These are phyloP conservation scores for Corvus hawaiiensis DNA, from an alignment of 2,113 vertebrate species.

Conservation along the genomic window DNA sequence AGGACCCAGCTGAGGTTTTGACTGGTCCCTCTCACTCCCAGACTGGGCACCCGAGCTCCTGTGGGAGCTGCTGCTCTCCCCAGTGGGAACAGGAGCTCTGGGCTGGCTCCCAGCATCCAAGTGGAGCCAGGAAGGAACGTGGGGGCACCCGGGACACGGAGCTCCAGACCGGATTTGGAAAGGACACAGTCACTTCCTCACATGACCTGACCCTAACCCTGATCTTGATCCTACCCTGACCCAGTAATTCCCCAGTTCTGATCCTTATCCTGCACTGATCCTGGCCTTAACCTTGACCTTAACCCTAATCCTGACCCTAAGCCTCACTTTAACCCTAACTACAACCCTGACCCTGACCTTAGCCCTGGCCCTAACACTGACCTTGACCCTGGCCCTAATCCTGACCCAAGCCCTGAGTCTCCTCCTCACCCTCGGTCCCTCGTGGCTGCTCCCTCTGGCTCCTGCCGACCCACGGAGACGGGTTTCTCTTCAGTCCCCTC, in stretches of 20 bases:
- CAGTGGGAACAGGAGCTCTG: too few species aligned
- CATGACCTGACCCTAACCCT: background rate
- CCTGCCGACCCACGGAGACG: background rate
- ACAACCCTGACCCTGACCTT: background rate
- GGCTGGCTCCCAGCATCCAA: background rate
- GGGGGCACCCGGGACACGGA: fast-evolving
- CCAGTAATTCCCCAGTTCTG: background rate
- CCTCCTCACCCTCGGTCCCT: background rate
- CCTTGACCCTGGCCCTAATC: background rate
- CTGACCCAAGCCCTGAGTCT: background rate
- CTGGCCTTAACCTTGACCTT: background rate
- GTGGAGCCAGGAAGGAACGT: fast-evolving
- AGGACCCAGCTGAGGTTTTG: background rate
- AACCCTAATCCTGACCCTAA: too few species aligned
- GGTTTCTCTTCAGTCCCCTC: background rate
- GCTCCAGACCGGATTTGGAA: background rate
- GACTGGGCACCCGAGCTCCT: background rate
- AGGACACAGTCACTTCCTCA: background rate
- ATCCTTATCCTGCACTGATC: background rate
- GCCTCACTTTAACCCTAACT: background rate
- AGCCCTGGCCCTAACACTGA: too few species aligned
- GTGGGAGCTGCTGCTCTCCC: background rate
- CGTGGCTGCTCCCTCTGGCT: background rate
- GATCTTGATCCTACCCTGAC: too few species aligned
- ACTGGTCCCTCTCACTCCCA: background rate